Conservation (phyloP, 2,797 vertebrate species). For the Alcedo quadribrachys region DNA sequence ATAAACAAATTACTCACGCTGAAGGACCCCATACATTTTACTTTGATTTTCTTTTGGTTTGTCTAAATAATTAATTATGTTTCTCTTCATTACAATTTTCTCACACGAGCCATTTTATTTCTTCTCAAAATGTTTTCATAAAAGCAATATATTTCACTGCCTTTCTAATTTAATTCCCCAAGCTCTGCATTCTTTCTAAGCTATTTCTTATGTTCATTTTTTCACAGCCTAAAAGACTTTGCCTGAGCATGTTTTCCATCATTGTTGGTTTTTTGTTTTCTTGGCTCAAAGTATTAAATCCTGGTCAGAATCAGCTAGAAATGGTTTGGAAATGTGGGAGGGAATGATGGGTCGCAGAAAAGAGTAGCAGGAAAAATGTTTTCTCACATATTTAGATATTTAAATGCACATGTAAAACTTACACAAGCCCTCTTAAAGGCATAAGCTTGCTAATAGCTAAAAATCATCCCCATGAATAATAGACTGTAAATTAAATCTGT, state of each 20-base stretch:
- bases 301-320: slow-evolving; percentile 4
- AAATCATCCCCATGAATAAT: slow-evolving; percentile 23
- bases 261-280: slow-evolving; percentile 9
- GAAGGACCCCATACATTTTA: background rate
- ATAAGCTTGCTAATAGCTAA: slow-evolving; percentile 15
- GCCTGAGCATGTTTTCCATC: slow-evolving; percentile 51
- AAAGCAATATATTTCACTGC: slow-evolving; percentile 5
- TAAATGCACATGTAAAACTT: background rate
- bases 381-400: slow-evolving; percentile 1
- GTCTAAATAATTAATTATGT: slow-evolving; percentile 34
- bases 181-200: slow-evolving; percentile 19
- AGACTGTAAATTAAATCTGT: background rate
- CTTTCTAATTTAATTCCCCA: slow-evolving; percentile 39
- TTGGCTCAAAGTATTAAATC: slow-evolving; percentile 47
- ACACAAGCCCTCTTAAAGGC: background rate
- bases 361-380: slow-evolving; percentile 32
- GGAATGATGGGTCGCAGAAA: background rate
- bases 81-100: background rate
- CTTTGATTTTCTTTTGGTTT: slow-evolving; percentile 24
- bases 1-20: slow-evolving; percentile 3
- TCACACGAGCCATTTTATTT: slow-evolving; percentile 12
- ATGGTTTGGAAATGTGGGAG: background rate
- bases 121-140: slow-evolving; percentile 21
- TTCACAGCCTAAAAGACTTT: slow-evolving; percentile 32
- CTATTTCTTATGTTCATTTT: slow-evolving; percentile 17